Base-by-base conservation (phyloP, 2,113 vertebrate species). In the Nothoprocta perdicaria region DNA sequence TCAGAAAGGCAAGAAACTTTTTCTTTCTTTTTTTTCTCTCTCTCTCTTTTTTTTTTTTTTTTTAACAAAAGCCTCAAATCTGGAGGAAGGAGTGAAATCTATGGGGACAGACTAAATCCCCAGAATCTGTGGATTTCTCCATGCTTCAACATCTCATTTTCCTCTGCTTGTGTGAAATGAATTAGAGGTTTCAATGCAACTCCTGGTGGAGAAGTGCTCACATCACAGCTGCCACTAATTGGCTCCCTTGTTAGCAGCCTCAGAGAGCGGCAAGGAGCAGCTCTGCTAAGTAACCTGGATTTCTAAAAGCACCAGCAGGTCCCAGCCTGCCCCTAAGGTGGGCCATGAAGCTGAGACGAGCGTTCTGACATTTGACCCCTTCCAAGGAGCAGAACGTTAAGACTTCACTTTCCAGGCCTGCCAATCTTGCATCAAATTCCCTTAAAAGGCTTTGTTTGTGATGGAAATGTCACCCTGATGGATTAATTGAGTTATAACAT, bases 181-280 rank as follows among this genome's bases (percentile, higher is more conserved):
- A 87, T 60, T 40, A 24, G 86, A 90, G 80, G 41, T 76, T 92
- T 94, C 91, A 58, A 24, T 55, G 29, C 5, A 14, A 43, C 75
- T 82, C 75, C 52, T 88, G 48, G 61, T 74, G 67, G 80, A 53
- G 74, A 80, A 74, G 67, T 14, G 73, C 67, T 96, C 67, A 12
- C 79, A 83, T 92, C 75, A 68, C 80, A 50, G 12, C 75, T 31
- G 33, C 62, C 67, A 69, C 62, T 97, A 94, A 95, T 79, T 94
- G 91, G 84, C 66, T 96, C 88, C 90, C 88, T 87, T 16, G 81
- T 63, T 53, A 90, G 90, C 71, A 61, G 85, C 53, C 85, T 71
- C 0, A 0, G 31, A 15, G 69, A 17, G 58, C 69, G 50, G 33
- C 45, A n/a, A 79, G 58, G 68, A 71, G 55, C 7, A 14, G 67